Conservation (phyloP, 2,797 vertebrate species). For the Cirrhinus molitorella region DNA sequence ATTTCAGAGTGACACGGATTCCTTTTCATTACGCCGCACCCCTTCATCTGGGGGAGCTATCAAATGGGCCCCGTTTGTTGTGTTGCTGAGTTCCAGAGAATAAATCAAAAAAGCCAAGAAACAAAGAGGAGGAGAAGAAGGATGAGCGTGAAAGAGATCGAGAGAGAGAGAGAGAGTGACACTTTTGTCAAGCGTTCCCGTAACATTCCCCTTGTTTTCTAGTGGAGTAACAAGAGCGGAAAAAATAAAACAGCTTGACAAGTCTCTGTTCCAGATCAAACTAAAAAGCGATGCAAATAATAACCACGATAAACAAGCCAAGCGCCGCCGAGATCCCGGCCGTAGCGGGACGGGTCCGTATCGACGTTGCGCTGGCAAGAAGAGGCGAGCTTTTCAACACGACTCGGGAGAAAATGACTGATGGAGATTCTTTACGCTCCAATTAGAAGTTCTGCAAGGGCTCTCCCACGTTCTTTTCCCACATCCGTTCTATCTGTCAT, state of each 20-base stretch:
- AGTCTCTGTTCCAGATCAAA: slow-evolving; percentile 45
- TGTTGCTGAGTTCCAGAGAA: slow-evolving; percentile 39
- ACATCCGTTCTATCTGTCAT: slow-evolving; percentile 18
- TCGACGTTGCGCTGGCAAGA: slow-evolving; percentile 11
- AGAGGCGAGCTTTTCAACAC: slow-evolving; percentile 37
- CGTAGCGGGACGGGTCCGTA: background rate
- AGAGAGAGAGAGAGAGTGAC: slow-evolving; percentile 18
- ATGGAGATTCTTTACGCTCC: slow-evolving; percentile 48
- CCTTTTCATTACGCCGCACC: slow-evolving; percentile 40
- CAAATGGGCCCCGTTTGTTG: slow-evolving; percentile 32
- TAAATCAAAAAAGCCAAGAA: slow-evolving; percentile 41
- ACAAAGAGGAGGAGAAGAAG: slow-evolving; percentile 16
- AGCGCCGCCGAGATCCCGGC: slow-evolving; percentile 11
- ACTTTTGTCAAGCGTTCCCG: slow-evolving; percentile 38
- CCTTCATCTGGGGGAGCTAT: slow-evolving; percentile 49
- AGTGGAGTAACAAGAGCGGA: slow-evolving; percentile 26
- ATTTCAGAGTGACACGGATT: slow-evolving; percentile 47
- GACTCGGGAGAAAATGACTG: slow-evolving; percentile 33
- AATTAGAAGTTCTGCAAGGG: slow-evolving; percentile 52
- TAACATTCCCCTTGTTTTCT: slow-evolving; percentile 41
- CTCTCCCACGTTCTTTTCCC: slow-evolving; percentile 24
- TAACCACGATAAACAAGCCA: slow-evolving; percentile 42
- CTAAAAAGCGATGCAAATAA: slow-evolving; percentile 52
- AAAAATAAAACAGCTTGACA: slow-evolving; percentile 46
- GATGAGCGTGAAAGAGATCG: background rate